Percentiles rank a stretch among this genome's conserved stretches.
phyloP scores from a whole-genome alignment of 2,797 vertebrate genomes.

The Corythornis leucogaster region DNA sequence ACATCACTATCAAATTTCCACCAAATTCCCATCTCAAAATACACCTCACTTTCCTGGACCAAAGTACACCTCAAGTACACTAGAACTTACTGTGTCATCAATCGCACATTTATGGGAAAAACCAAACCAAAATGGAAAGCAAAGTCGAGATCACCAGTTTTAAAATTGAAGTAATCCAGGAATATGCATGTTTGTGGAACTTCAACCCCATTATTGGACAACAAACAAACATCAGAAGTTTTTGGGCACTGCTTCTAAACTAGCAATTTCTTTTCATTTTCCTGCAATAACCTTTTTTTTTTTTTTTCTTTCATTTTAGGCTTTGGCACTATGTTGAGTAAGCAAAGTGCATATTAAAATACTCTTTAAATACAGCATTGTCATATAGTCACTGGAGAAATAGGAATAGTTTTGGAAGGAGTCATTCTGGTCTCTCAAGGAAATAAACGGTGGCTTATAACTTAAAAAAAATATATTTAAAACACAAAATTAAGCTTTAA shows the following conservation, averaged over 20 bases:
- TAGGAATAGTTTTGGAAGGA: neutral
- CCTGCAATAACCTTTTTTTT: neutral
- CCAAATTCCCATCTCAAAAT: neutral
- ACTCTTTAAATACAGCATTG: neutral
- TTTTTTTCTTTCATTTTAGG: neutral
- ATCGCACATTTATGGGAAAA: neutral
- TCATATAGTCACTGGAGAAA: neutral
- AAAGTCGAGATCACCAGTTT: neutral
- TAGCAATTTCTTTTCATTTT: constrained; percentile 16
- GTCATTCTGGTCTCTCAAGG: constrained; percentile 26
- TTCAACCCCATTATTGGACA: neutral
- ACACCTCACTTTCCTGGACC: neutral
- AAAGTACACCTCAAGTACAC: neutral
- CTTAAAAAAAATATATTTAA: neutral
- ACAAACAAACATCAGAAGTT: constrained; percentile 36
- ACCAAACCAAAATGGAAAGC: neutral
- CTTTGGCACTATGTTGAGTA: neutral
- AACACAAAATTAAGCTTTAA: constrained; percentile 44
- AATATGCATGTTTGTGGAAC: neutral
- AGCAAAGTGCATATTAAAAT: constrained; percentile 42
- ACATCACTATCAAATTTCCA: neutral
- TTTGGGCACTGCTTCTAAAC: neutral
- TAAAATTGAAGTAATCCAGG: neutral
- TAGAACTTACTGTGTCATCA: neutral
- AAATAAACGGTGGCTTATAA: constrained; percentile 53